Conservation (phyloP, 2,797 vertebrate species). For the Tauraco hartlaubi region DNA sequence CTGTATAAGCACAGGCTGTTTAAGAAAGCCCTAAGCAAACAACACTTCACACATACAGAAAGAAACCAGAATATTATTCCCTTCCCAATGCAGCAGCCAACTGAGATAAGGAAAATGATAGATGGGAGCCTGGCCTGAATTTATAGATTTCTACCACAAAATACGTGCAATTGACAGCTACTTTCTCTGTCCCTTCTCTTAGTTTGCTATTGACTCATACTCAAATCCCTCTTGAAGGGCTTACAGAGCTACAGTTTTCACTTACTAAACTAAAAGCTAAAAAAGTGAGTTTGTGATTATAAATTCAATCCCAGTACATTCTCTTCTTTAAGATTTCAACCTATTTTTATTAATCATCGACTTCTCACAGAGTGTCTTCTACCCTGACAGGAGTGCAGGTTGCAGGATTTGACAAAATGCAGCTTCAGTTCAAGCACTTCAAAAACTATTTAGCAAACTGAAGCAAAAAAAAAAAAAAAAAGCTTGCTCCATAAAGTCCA, state of each 20-base stretch:
- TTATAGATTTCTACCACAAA: conserved; percentile 58
- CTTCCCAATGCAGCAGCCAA: background rate
- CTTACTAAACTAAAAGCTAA: background rate
- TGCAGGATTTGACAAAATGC: conserved; percentile 39
- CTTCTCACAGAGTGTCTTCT: conserved; percentile 22
- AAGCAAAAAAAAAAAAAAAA: conserved; percentile 47
- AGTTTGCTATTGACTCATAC: conserved; percentile 34
- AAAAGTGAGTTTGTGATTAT: conserved; percentile 21
- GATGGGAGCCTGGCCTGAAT: conserved; percentile 43
- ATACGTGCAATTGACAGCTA: conserved; percentile 8
- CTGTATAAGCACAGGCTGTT: background rate
- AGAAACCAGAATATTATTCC: background rate
- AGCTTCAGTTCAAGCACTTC: conserved; percentile 41
- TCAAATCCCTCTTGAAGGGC: conserved; percentile 36
- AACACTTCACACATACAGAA: background rate
- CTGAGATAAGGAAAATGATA: conserved; percentile 60
- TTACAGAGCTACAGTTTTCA: conserved; percentile 24
- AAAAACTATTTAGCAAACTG: conserved; percentile 62
- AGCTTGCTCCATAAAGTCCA: conserved; percentile 71
- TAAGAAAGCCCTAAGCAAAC: conserved; percentile 3
- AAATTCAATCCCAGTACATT: conserved; percentile 4
- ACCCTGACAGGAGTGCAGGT: background rate
- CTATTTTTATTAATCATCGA: conserved; percentile 35
- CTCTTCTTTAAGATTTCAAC: background rate
- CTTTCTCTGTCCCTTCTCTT: conserved; percentile 23